phyloP scores from a whole-genome alignment of 2,888 invertebrate genomes.

The Parasteatoda lunata region DNA sequence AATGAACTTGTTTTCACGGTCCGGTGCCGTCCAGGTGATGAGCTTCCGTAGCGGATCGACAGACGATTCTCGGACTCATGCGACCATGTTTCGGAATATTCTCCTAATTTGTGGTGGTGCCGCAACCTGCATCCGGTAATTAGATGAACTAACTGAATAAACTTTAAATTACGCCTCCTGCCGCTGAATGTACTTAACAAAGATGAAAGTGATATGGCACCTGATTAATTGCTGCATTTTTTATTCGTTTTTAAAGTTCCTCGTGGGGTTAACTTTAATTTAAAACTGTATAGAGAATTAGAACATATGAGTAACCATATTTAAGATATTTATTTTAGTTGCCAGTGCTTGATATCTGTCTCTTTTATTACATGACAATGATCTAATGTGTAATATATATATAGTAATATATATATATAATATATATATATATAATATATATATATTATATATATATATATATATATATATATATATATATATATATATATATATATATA shows the following conservation, averaged over 20 bases:
- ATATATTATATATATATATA: too few species aligned
- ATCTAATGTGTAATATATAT: too few species aligned
- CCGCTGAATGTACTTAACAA: not conserved
- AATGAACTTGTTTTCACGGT: slow-evolving; percentile 62
- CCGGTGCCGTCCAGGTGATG: slow-evolving; percentile 36
- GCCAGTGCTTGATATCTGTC: not conserved
- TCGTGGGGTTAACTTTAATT: not conserved
- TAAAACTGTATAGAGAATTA: not conserved
- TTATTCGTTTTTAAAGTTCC: not conserved
- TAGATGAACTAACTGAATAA: slow-evolving; percentile 19
- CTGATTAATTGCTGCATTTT: not conserved
- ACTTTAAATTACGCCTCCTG: slow-evolving; percentile 3
- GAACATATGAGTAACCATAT: not conserved
- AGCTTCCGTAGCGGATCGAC: slow-evolving; percentile 11
- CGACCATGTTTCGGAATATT: slow-evolving; percentile 18
- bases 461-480: too few species aligned
- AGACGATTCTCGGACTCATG: slow-evolving; percentile 50
- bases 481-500: too few species aligned
- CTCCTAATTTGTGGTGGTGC: slow-evolving; percentile 3
- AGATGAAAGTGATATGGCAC: slow-evolving; percentile 6
- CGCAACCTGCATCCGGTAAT: slow-evolving; percentile 50
- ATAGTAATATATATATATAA: too few species aligned
- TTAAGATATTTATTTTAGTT: not conserved
- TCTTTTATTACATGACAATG: not conserved
- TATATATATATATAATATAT: too few species aligned